Percentiles rank a stretch among this genome's conserved stretches.
Evolutionary conservation across 2,888 invertebrate species (phyloP).

Genomic region (Camponotus fellah): DNA sequence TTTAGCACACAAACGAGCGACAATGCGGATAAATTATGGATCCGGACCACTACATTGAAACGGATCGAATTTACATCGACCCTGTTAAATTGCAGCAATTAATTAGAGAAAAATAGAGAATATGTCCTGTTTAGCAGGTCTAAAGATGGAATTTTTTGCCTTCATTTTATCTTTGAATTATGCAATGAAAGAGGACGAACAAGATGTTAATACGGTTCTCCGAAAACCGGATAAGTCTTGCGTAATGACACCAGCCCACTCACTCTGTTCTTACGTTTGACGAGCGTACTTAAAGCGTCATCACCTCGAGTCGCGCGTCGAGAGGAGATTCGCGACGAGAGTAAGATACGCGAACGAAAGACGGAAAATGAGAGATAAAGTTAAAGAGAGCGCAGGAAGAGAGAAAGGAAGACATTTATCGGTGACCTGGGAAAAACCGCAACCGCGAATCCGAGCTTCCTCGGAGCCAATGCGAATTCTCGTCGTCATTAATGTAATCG

Average conservation of each 20-base stretch:
- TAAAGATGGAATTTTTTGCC: neutral
- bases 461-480: slow-evolving; percentile 1
- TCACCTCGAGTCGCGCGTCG: neutral
- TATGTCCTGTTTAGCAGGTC: neutral
- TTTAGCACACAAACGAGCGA: no score
- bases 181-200: neutral
- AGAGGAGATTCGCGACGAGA: neutral
- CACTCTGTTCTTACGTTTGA: neutral
- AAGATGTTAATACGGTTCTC: neutral
- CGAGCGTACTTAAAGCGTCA: neutral
- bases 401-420: neutral
- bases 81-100: no score
- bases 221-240: neutral
- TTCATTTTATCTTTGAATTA: neutral
- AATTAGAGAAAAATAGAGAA: neutral
- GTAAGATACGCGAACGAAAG: neutral
- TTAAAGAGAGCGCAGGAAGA: neutral
- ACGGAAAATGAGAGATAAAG: neutral
- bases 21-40: no score
- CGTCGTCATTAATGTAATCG: slow-evolving; percentile 6
- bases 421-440: neutral
- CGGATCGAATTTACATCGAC: no score
- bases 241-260: neutral
- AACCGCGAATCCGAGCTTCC: slow-evolving; percentile 15
- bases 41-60: no score